Conservation (phyloP, 2,113 vertebrate species). For the Sinocyclocheilus anshuiensis region DNA sequence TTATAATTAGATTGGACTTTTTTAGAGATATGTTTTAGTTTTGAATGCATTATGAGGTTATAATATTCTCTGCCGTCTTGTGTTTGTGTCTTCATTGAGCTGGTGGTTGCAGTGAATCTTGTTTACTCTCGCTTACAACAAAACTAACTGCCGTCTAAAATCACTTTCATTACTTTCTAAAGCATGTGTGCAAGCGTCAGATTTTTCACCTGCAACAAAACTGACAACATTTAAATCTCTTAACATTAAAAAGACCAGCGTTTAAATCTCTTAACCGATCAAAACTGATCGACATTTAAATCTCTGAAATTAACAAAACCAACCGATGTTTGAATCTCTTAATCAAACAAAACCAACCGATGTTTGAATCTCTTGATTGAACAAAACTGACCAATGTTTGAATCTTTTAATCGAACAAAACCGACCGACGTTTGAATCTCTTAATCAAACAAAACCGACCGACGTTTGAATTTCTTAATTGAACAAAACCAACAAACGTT, state of each 20-base stretch:
- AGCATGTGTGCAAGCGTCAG: neutral
- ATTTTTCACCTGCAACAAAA: neutral
- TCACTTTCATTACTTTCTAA: neutral
- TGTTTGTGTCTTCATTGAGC: neutral
- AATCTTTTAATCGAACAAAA: neutral
- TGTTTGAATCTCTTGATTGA: no score
- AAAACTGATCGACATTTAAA: no score
- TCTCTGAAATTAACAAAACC: no score
- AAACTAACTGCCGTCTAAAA: neutral
- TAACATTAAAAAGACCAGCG: no score
- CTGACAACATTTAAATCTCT: no score
- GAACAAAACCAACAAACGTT: neutral
- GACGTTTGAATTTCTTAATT: no score
- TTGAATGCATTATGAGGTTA: neutral
- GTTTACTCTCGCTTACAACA: neutral
- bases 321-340: no score
- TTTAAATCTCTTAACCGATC: no score
- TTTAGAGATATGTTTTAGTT: neutral
- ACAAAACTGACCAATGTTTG: no score
- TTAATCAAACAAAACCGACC: neutral
- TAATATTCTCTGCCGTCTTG: neutral
- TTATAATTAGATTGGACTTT: neutral
- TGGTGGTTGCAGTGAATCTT: neutral
- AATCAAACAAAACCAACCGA: no score
- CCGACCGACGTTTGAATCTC: neutral